Evolutionary conservation across 2,888 invertebrate species (phyloP).

Genomic region (Willowsia nigromaculata): DNA sequence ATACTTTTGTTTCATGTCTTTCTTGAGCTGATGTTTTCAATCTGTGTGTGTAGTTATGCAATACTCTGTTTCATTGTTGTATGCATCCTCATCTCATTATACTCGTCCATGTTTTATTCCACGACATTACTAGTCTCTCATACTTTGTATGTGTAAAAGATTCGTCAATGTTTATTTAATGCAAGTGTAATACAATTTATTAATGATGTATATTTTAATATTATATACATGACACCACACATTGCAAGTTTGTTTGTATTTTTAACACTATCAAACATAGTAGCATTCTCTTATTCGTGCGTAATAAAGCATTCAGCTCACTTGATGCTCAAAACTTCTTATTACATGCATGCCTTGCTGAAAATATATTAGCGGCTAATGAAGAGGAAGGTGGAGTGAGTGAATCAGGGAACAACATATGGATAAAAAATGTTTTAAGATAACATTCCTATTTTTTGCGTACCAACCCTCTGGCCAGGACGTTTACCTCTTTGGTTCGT

Average conservation of each 20-base stretch:
- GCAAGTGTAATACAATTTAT: slow-evolving; percentile 13
- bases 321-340: background rate
- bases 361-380: slow-evolving; percentile 48
- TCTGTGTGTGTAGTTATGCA: background rate
- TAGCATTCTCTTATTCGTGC: background rate
- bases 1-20: background rate
- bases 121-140: background rate
- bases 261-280: background rate
- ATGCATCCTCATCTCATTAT: background rate
- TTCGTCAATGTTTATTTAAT: background rate
- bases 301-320: background rate
- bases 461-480: slow-evolving; percentile 70
- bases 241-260: background rate
- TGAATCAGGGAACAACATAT: slow-evolving; percentile 77
- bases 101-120: background rate
- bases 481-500: slow-evolving; percentile 60
- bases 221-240: background rate
- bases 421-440: slow-evolving; percentile 55
- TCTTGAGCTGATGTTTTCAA: background rate
- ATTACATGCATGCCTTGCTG: slow-evolving; percentile 1
- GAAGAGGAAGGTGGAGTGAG: slow-evolving; percentile 75
- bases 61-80: background rate
- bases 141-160: background rate
- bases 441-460: slow-evolving; percentile 66
- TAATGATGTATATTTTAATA: background rate